phyloP scores from a whole-genome alignment of 1,140 invertebrate genomes.

The Penaeus vannamei region DNA sequence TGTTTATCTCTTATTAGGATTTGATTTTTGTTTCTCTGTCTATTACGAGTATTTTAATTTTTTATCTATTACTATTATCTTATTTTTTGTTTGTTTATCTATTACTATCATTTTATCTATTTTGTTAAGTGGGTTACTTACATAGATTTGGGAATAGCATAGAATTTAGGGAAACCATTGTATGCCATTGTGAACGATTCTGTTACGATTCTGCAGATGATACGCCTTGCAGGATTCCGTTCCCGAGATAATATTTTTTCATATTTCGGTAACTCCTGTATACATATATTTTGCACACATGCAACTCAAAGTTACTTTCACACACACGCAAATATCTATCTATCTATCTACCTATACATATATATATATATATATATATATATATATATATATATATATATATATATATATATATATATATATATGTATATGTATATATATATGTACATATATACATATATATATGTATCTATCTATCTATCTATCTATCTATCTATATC shows the following conservation, averaged over 20 bases:
- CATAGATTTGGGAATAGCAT: too few species aligned
- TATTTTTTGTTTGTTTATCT: too few species aligned
- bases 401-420: constrained; percentile 24
- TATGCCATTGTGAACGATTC: too few species aligned
- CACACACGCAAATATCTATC: background rate
- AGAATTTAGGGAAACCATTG: too few species aligned
- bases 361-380: constrained; percentile 20
- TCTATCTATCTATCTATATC: background rate
- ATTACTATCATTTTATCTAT: too few species aligned
- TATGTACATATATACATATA: background rate
- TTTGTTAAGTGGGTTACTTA: too few species aligned
- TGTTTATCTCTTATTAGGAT: too few species aligned
- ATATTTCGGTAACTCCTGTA: too few species aligned
- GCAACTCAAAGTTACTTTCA: background rate
- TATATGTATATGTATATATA: constrained; percentile 21
- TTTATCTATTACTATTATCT: too few species aligned
- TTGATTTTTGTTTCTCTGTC: too few species aligned
- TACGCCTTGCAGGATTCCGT: background rate
- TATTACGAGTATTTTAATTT: too few species aligned
- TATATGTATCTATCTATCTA: background rate
- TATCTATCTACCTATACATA: constrained; percentile 2
- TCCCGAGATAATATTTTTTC: background rate
- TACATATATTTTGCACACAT: background rate
- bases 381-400: constrained; percentile 12
- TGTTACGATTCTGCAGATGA: too few species aligned